Conservation (phyloP, 2,797 vertebrate species). For the Manis javanica region DNA sequence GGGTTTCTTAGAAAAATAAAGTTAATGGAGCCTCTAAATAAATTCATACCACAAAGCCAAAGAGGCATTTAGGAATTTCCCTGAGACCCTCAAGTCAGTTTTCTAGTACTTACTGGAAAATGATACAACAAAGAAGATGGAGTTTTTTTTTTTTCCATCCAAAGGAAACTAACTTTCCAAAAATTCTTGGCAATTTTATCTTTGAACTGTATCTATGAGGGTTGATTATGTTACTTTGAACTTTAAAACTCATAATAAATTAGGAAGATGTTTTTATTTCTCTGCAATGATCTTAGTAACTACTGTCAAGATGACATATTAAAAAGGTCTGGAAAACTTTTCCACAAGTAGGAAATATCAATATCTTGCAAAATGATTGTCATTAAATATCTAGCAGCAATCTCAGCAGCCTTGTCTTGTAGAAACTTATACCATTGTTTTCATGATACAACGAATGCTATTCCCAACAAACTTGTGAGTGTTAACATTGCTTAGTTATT, state of each 20-base stretch:
- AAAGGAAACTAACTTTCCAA: not conserved
- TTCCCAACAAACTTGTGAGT: not conserved
- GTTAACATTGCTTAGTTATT: not conserved
- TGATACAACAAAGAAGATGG: conserved; percentile 9
- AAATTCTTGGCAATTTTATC: conserved; percentile 35
- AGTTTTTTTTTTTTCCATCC: not conserved
- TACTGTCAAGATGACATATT: not conserved
- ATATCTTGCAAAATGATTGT: not conserved
- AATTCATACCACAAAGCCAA: conserved; percentile 54
- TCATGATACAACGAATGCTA: not conserved
- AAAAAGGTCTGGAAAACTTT: not conserved
- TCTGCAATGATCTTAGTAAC: not conserved
- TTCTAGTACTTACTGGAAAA: conserved; percentile 55
- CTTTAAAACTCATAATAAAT: conserved; percentile 29
- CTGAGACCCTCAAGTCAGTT: not conserved
- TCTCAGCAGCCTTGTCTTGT: not conserved
- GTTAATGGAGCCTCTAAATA: conserved; percentile 13
- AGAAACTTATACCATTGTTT: not conserved
- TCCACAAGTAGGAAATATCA: not conserved
- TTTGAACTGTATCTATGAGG: not conserved
- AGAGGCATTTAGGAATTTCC: conserved; percentile 35
- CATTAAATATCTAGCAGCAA: not conserved
- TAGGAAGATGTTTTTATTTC: not conserved
- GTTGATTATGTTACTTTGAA: conserved; percentile 40
- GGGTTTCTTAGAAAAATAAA: conserved; percentile 53